These are phyloP conservation scores for Burhinus oedicnemus DNA, from an alignment of 2,113 vertebrate species.

Conservation along the genomic window DNA sequence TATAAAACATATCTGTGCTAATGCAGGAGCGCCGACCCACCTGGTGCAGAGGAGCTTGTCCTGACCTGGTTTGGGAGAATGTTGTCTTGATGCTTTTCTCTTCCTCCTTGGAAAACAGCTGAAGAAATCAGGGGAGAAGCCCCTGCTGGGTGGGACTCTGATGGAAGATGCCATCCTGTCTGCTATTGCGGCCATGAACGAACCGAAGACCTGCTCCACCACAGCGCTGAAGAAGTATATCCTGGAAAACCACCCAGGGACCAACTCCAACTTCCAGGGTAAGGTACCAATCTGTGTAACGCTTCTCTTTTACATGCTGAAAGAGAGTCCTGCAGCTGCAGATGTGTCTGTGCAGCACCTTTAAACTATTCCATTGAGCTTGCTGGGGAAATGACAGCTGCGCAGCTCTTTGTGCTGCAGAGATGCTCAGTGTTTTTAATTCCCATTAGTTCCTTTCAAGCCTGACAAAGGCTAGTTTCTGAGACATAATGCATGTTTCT, in stretches of 20 bases:
- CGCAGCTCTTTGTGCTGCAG: neutral
- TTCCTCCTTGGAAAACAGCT: constrained; percentile 87
- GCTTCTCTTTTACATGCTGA: neutral
- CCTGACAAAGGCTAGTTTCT: neutral
- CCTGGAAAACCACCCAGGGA: constrained; percentile 89
- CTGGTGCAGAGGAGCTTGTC: constrained; percentile 84
- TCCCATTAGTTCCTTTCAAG: constrained; percentile 10
- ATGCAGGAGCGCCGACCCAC: constrained; percentile 81
- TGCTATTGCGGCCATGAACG: constrained; percentile 98
- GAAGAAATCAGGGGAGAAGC: constrained; percentile 91
- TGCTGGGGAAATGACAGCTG: constrained; percentile 5
- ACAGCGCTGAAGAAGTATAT: constrained; percentile 91
- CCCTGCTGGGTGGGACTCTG: constrained; percentile 85
- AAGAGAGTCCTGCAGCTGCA: neutral
- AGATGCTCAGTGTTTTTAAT: neutral
- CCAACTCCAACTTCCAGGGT: constrained; percentile 89
- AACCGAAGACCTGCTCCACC: constrained; percentile 97
- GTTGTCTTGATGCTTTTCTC: constrained; percentile 85
- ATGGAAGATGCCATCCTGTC: constrained; percentile 94
- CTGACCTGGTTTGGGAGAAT: constrained; percentile 83
- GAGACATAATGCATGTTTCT: neutral
- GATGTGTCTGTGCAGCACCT: neutral
- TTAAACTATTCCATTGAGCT: neutral
- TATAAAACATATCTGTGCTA: constrained; percentile 77
- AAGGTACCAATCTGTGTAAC: neutral